Evolutionary conservation across 2,113 vertebrate species (phyloP).

Genomic region (Alethe diademata): DNA sequence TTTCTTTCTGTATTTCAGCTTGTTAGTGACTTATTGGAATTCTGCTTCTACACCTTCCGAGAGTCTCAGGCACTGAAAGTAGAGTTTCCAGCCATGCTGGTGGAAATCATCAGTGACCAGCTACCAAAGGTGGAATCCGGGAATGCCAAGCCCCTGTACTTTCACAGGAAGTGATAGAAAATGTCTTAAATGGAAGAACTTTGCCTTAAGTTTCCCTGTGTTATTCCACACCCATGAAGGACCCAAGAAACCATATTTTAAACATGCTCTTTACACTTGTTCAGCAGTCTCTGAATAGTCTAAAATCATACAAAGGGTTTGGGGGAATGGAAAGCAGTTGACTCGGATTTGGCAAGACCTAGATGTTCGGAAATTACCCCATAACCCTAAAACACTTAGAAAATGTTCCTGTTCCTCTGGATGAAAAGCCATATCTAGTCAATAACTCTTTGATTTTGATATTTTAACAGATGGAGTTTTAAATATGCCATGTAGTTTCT

Average conservation of each 20-base stretch:
- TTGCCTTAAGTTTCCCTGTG: constrained; percentile 84
- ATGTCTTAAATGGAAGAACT: constrained; percentile 75
- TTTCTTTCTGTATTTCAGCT: constrained; percentile 81
- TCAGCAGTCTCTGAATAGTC: constrained; percentile 65
- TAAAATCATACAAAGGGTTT: constrained; percentile 64
- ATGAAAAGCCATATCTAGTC: constrained; percentile 99
- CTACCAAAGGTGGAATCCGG: constrained; percentile 99
- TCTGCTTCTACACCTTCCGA: constrained; percentile 99
- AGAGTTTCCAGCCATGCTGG: constrained; percentile 98
- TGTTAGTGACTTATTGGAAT: constrained; percentile 93
- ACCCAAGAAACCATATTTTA: constrained; percentile 74
- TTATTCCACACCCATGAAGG: constrained; percentile 75
- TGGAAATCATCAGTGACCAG: constrained; percentile 99
- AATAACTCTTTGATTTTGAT: constrained; percentile 88
- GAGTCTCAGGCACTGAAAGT: constrained; percentile 98
- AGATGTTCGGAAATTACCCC: constrained; percentile 62
- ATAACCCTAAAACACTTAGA: constrained; percentile 77
- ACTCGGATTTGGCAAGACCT: constrained; percentile 58
- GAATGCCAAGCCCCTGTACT: constrained; percentile 95
- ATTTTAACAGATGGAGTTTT: constrained; percentile 85
- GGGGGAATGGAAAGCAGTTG: constrained; percentile 65
- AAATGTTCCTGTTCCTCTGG: constrained; percentile 88
- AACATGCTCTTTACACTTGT: constrained; percentile 63
- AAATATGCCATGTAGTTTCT: constrained; percentile 84
- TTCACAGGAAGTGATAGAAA: constrained; percentile 95